Evolutionary conservation across 2,113 vertebrate species (phyloP).

Genomic region (Campylomormyrus tamandua): DNA sequence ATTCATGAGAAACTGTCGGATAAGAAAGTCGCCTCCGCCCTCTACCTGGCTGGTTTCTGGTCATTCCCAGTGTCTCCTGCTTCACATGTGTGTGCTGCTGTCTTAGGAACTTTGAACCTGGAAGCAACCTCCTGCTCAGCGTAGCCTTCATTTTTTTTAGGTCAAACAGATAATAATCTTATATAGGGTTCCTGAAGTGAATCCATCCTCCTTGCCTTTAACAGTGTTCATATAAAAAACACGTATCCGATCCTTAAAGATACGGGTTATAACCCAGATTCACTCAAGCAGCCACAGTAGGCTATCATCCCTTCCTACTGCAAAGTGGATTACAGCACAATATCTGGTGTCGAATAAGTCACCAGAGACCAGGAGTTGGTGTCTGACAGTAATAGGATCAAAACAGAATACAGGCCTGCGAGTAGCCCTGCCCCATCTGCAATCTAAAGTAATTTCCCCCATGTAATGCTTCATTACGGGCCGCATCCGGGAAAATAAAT

Average conservation of each 20-base stretch:
- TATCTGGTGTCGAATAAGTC: slow-evolving; percentile 39
- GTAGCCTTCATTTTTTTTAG: background rate
- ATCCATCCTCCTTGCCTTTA: background rate
- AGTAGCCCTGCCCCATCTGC: slow-evolving; percentile 33
- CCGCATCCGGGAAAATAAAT: slow-evolving; percentile 28
- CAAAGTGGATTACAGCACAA: slow-evolving; percentile 51
- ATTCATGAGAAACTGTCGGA: no score
- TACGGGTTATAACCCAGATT: background rate
- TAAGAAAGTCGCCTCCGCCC: no score
- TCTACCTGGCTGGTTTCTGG: no score
- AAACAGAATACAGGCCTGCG: slow-evolving; percentile 38
- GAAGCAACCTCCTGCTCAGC: no score
- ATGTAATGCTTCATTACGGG: slow-evolving; percentile 29
- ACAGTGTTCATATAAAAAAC: background rate
- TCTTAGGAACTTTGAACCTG: no score
- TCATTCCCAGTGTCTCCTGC: no score
- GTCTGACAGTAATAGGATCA: slow-evolving; percentile 36
- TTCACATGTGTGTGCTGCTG: no score
- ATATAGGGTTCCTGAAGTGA: background rate
- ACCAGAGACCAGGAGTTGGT: slow-evolving; percentile 36
- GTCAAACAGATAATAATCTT: background rate
- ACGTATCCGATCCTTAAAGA: background rate
- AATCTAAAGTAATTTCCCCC: slow-evolving; percentile 50
- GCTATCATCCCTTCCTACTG: background rate
- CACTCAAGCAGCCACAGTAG: background rate